Evolutionary conservation across 2,113 vertebrate species (phyloP).

Genomic region (Ciconia maguari): DNA sequence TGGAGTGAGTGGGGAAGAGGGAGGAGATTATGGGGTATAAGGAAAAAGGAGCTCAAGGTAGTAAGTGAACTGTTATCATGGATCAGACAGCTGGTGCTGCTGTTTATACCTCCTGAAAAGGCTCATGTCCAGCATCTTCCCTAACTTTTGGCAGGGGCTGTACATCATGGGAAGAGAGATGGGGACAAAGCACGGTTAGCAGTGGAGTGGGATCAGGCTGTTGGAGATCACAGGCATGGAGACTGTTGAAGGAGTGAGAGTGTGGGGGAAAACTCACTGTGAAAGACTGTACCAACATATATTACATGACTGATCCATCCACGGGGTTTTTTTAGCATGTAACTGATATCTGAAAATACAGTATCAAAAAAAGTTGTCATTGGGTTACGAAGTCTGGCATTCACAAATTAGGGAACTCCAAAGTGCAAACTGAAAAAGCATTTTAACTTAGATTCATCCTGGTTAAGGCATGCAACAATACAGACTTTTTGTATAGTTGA

Average conservation of each 20-base stretch:
- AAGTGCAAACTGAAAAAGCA: not conserved
- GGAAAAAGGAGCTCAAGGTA: not conserved
- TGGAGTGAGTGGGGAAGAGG: not conserved
- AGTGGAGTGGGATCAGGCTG: not conserved
- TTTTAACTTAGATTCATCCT: not conserved
- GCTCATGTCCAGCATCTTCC: not conserved
- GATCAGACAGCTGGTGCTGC: not conserved
- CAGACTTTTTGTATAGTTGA: fast-evolving
- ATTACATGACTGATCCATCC: not conserved
- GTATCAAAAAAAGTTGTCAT: not conserved
- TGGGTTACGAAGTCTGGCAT: not conserved
- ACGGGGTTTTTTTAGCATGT: fast-evolving
- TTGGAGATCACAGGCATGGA: not conserved
- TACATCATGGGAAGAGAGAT: not conserved
- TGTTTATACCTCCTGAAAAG: not conserved
- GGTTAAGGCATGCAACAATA: not conserved
- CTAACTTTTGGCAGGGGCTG: not conserved
- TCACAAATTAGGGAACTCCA: not conserved
- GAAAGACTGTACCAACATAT: not conserved
- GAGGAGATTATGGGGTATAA: not conserved
- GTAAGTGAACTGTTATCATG: not conserved
- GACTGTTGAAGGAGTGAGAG: not conserved
- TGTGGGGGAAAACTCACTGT: not conserved
- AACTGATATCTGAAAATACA: not conserved
- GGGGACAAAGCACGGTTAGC: not conserved